Percentiles rank a stretch among this genome's conserved stretches.
phyloP scores from a whole-genome alignment of 2,888 invertebrate species.

The Eilema griseolum region DNA sequence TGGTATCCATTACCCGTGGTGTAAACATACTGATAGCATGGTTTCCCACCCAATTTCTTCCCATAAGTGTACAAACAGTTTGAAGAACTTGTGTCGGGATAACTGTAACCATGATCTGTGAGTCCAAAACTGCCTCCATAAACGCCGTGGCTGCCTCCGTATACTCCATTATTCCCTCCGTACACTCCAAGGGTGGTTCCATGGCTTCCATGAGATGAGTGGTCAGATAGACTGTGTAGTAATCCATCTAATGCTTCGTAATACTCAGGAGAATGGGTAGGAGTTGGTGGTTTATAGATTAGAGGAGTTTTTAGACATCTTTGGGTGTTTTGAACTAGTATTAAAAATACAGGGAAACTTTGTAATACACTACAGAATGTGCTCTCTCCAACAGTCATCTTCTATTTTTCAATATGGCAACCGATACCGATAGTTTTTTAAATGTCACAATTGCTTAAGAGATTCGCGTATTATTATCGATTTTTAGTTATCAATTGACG shows the following conservation, averaged over 20 bases:
- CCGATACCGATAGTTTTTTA: too few relatives aligned
- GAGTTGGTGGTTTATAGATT: constrained; percentile 74
- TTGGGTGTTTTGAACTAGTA: constrained; percentile 75
- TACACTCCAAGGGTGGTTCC: constrained; percentile 9
- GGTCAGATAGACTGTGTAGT: constrained; percentile 64
- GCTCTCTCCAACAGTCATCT: constrained; percentile 73
- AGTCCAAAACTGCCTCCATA: neutral
- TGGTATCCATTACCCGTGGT: constrained; percentile 45
- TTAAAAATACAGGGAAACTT: constrained; percentile 75
- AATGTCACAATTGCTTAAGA: too few relatives aligned
- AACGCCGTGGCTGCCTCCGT: constrained; percentile 18
- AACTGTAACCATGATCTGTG: constrained; percentile 25
- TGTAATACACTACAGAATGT: constrained; percentile 77
- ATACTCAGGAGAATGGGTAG: constrained; percentile 78
- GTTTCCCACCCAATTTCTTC: constrained; percentile 42
- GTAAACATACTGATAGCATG: constrained; percentile 55
- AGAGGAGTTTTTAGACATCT: constrained; percentile 76
- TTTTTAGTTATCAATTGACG: too few relatives aligned
- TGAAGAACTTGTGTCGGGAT: constrained; percentile 31
- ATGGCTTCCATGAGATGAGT: constrained; percentile 24
- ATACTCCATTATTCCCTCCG: constrained; percentile 26
- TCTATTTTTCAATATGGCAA: neutral
- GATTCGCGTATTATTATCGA: too few relatives aligned
- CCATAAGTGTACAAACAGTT: constrained; percentile 46
- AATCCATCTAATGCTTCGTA: constrained; percentile 78